Evolutionary conservation across 2,888 invertebrate species (phyloP).

Genomic region (Megaustenia siamemsis): DNA sequence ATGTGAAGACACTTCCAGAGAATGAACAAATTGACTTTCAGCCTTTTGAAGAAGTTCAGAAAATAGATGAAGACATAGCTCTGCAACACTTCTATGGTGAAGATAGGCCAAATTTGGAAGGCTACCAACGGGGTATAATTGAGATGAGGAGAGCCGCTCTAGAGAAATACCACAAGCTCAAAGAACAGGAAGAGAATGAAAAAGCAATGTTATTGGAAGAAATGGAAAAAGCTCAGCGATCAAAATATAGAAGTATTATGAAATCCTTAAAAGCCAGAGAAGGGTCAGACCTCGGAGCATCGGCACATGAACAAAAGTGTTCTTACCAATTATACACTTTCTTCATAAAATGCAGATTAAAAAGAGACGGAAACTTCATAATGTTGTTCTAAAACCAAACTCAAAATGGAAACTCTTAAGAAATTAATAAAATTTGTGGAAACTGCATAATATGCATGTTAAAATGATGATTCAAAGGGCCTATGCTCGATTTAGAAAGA

Average conservation of each 20-base stretch:
- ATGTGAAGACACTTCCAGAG: slow-evolving; percentile 23
- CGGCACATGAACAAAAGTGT: neutral
- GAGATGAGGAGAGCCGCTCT: neutral
- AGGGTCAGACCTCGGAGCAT: neutral
- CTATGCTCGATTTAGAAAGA: neutral
- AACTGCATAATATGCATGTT: neutral
- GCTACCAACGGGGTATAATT: no score
- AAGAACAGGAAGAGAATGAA: neutral
- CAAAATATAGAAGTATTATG: no score
- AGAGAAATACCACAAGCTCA: neutral
- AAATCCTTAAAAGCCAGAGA: neutral
- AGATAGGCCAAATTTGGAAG: neutral
- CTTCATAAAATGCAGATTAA: neutral
- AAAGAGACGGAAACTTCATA: neutral
- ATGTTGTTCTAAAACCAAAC: neutral
- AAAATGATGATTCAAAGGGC: neutral
- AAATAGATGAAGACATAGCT: slow-evolving; percentile 26
- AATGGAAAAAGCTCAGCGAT: no score
- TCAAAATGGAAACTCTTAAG: neutral
- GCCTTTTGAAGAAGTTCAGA: slow-evolving; percentile 32
- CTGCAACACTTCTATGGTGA: slow-evolving; percentile 24
- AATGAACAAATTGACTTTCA: slow-evolving; percentile 29
- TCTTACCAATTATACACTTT: neutral
- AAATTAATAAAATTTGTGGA: neutral
- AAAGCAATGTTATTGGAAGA: no score